Conservation (phyloP, 1,140 invertebrate species). For the Heliconius eleuchia region DNA sequence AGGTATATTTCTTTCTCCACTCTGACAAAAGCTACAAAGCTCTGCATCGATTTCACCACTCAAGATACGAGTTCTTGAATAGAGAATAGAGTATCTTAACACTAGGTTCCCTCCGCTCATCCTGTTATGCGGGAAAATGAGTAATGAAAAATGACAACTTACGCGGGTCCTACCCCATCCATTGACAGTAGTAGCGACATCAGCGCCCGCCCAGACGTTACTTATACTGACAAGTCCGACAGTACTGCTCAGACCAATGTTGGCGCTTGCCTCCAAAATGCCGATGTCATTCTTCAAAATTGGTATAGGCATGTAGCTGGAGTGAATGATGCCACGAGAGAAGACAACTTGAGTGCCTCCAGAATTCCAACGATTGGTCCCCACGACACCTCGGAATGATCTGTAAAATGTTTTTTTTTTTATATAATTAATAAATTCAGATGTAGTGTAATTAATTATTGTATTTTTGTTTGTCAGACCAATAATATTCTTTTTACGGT, state of each 20-base stretch:
- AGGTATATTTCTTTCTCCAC: too few species aligned
- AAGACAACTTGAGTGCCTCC: conserved; percentile 45
- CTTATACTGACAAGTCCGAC: conserved; percentile 30
- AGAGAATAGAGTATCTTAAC: too few species aligned
- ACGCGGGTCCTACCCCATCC: conserved; percentile 17
- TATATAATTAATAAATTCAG: too few species aligned
- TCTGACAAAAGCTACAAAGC: too few species aligned
- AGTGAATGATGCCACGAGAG: conserved; percentile 45
- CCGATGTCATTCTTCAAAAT: conserved; percentile 55
- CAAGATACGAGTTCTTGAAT: too few species aligned
- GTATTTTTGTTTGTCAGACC: too few species aligned
- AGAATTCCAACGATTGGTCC: conserved; percentile 51
- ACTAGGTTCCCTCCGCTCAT: too few species aligned
- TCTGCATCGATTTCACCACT: too few species aligned
- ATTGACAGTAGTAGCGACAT: background rate
- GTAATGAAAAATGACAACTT: background rate
- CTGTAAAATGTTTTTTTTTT: conserved; percentile 20
- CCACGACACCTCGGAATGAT: conserved; percentile 44
- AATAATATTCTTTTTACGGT: too few species aligned
- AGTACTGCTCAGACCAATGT: conserved; percentile 33
- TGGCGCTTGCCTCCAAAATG: conserved; percentile 41
- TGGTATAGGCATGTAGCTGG: conserved; percentile 37
- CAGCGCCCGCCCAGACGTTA: conserved; percentile 21
- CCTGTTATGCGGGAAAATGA: too few species aligned
- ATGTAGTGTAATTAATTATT: too few species aligned